phyloP scores from a whole-genome alignment of 2,888 invertebrate species.

The Clitarchus hookeri region DNA sequence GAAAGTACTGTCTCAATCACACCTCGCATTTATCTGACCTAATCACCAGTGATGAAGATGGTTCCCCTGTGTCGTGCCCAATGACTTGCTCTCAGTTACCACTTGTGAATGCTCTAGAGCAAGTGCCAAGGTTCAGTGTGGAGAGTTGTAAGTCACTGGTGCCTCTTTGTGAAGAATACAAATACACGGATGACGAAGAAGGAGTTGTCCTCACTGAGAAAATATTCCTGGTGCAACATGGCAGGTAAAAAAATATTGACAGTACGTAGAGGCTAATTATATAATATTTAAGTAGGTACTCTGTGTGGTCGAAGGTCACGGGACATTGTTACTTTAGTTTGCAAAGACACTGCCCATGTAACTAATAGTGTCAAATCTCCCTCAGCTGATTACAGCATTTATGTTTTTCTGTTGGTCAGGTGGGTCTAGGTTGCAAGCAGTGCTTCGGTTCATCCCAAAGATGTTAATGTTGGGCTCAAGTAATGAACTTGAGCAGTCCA shows the following conservation, averaged over 20 bases:
- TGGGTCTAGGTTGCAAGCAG: too few relatives aligned
- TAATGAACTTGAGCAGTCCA: too few relatives aligned
- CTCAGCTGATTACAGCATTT: too few relatives aligned
- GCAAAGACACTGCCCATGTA: too few relatives aligned
- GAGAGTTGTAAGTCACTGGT: constrained; percentile 23
- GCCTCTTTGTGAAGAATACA: constrained; percentile 66
- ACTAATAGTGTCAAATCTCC: too few relatives aligned
- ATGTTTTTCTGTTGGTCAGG: too few relatives aligned
- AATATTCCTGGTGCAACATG: constrained; percentile 56
- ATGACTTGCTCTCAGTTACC: neutral
- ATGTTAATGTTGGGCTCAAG: too few relatives aligned
- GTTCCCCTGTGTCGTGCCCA: neutral
- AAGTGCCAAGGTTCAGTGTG: neutral
- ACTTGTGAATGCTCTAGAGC: neutral
- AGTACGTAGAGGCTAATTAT: too few relatives aligned
- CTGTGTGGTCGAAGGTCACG: too few relatives aligned
- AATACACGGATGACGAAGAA: constrained; percentile 73
- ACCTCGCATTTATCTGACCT: neutral
- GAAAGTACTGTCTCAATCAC: neutral
- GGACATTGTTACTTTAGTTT: too few relatives aligned
- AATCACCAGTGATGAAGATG: constrained; percentile 16
- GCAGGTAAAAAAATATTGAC: constrained; percentile 17
- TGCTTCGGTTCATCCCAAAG: too few relatives aligned
- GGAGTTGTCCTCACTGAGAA: constrained; percentile 72
- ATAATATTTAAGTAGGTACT: too few relatives aligned